Conservation (phyloP, 2,797 vertebrate species). For the Monodelphis domestica region DNA sequence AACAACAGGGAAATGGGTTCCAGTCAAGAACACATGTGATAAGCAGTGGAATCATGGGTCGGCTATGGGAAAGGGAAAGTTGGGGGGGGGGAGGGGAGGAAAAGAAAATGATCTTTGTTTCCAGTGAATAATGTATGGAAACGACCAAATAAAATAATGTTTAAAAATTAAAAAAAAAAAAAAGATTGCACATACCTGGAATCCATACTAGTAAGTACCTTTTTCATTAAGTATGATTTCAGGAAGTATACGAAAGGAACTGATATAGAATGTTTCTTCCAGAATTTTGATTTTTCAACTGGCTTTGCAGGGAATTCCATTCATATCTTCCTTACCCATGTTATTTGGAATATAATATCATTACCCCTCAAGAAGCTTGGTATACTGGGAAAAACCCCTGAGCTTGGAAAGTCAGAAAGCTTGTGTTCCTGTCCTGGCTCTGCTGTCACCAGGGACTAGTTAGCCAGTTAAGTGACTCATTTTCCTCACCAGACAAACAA, state of each 20-base stretch:
- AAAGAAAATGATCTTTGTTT: too few species aligned
- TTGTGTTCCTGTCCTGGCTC: not conserved
- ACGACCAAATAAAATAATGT: too few species aligned
- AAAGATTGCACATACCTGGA: not conserved
- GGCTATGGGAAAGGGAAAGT: too few species aligned
- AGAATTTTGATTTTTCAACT: not conserved
- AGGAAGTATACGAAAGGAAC: not conserved
- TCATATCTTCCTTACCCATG: not conserved
- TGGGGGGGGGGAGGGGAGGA: too few species aligned
- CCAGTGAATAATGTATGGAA: too few species aligned
- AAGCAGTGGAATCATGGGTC: too few species aligned
- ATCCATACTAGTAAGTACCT: not conserved
- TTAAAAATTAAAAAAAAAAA: too few species aligned
- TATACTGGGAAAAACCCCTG: not conserved
- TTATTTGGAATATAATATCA: not conserved
- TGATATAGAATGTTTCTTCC: not conserved
- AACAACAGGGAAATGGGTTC: too few species aligned
- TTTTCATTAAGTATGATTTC: not conserved
- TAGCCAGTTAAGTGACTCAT: not conserved
- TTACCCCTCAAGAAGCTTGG: not conserved
- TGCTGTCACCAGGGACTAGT: not conserved
- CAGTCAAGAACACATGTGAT: too few species aligned
- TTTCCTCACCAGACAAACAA: not conserved
- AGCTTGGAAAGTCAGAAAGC: not conserved
- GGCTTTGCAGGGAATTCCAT: not conserved